Evolutionary conservation across 1,140 invertebrate species (phyloP).

Genomic region (Varroa destructor): DNA sequence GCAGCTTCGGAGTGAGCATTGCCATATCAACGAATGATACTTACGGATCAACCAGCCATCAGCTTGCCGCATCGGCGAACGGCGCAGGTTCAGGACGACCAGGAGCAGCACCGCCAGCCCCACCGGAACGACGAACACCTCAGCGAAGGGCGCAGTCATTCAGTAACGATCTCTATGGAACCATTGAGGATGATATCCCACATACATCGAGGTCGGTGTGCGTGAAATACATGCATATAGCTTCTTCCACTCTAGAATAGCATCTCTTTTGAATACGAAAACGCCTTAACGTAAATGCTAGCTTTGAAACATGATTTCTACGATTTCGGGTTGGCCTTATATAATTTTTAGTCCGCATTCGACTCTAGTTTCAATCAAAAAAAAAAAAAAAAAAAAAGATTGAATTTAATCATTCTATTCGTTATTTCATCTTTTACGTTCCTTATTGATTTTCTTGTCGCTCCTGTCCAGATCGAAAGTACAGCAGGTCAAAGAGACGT

Average conservation of each 20-base stretch:
- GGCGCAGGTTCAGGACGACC: not conserved
- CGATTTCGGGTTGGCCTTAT: too few relatives aligned
- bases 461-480: not conserved
- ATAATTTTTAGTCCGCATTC: not conserved
- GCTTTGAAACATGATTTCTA: too few relatives aligned
- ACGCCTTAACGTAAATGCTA: too few relatives aligned
- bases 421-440: too few relatives aligned
- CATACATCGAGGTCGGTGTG: not conserved
- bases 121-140: constrained; percentile 20
- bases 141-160: constrained; percentile 23
- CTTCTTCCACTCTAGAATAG: not conserved
- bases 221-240: too few relatives aligned
- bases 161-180: constrained; percentile 25
- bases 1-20: constrained; percentile 11
- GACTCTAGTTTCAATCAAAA: not conserved
- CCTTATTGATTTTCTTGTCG: too few relatives aligned
- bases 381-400: too few relatives aligned
- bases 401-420: too few relatives aligned
- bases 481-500: constrained; percentile 26
- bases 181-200: constrained; percentile 20
- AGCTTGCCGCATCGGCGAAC: constrained; percentile 2
- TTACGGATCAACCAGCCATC: constrained; percentile 22
- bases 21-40: constrained; percentile 26
- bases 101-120: not conserved
- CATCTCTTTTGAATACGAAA: too few relatives aligned